These are phyloP conservation scores for Ostrea denselamellosa DNA, from an alignment of 1,140 invertebrate genomes.

Conservation along the genomic window DNA sequence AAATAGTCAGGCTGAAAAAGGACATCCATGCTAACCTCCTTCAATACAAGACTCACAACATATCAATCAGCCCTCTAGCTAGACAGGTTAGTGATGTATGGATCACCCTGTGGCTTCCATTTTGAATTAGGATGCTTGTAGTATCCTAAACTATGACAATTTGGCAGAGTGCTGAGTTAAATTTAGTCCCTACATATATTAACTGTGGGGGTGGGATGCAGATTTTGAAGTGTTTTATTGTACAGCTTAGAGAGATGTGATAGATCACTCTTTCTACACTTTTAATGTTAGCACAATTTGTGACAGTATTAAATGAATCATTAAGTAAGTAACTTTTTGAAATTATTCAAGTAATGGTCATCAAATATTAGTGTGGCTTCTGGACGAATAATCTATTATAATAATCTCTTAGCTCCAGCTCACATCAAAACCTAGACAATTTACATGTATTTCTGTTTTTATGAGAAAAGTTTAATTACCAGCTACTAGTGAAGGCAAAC, in stretches of 20 bases:
- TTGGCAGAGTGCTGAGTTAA: background rate
- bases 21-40: too few species aligned
- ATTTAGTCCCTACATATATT: background rate
- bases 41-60: too few species aligned
- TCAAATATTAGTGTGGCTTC: background rate
- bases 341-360: background rate
- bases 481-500: background rate
- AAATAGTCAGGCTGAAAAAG: too few species aligned
- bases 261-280: background rate
- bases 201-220: slow-evolving; percentile 21
- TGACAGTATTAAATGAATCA: background rate
- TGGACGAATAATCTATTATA: background rate
- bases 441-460: background rate
- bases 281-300: background rate
- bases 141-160: background rate
- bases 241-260: background rate
- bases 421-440: background rate
- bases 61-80: too few species aligned
- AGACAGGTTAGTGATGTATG: background rate
- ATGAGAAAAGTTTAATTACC: background rate
- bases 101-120: background rate
- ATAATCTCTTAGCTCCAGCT: background rate
- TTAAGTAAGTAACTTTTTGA: background rate
- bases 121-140: background rate
- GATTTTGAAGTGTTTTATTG: background rate